Percentiles rank a stretch among this genome's conserved stretches.
Evolutionary conservation across 2,888 invertebrate species (phyloP).

Genomic region (Leptura quadrifasciata): DNA sequence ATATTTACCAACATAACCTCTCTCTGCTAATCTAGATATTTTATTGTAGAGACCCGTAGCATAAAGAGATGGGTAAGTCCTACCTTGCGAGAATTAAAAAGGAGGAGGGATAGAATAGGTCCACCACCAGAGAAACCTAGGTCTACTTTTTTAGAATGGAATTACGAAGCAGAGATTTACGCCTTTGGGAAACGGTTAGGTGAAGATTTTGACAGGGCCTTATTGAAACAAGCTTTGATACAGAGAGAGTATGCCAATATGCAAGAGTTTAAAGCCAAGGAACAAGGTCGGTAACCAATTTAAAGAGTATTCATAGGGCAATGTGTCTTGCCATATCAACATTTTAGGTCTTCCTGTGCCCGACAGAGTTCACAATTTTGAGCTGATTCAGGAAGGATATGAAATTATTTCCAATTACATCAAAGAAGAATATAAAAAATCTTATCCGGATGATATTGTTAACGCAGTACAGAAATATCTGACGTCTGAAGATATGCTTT

Average conservation of each 20-base stretch:
- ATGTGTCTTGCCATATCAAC: not conserved
- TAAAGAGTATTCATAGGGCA: not conserved
- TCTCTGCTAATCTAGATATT: not conserved
- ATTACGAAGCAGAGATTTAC: conserved; percentile 89
- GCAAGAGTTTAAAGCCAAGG: conserved; percentile 80
- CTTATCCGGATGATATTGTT: conserved; percentile 86
- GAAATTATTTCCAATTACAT: conserved; percentile 81
- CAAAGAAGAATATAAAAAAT: conserved; percentile 80
- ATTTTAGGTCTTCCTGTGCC: conserved; percentile 35
- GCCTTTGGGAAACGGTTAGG: conserved; percentile 90
- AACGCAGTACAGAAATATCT: conserved; percentile 81
- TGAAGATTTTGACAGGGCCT: conserved; percentile 85
- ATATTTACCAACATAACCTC: not conserved
- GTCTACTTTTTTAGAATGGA: conserved; percentile 88
- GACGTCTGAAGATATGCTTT: conserved; percentile 80
- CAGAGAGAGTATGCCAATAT: conserved; percentile 85
- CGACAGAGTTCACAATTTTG: conserved; percentile 77
- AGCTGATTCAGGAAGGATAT: conserved; percentile 82
- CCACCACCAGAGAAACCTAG: conserved; percentile 75
- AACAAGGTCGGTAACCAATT: conserved; percentile 60
- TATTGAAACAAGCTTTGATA: conserved; percentile 86
- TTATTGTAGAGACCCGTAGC: conserved; percentile 61
- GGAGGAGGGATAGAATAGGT: conserved; percentile 77
- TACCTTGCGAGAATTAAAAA: conserved; percentile 79
- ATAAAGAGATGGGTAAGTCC: conserved; percentile 82